Evolutionary conservation across 2,888 invertebrate species (phyloP), one percentile per base, ranked within the genome.

Genomic region (Sphinx pinastri): DNA sequence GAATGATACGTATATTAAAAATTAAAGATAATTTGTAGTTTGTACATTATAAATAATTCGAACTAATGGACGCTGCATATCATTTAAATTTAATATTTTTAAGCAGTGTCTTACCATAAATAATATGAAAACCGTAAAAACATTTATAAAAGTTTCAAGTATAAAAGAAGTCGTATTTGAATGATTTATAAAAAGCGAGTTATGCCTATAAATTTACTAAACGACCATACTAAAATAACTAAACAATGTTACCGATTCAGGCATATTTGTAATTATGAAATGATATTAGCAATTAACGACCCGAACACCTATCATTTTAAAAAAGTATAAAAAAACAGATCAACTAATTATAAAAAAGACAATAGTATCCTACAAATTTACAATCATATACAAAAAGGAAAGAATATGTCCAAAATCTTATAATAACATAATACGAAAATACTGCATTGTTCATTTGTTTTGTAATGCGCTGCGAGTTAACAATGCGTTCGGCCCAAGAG

Each of bases 311-410:
- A 79, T 70, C 75, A 68, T 71, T 73, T 75, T 78, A 85, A 85
- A 85, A 87, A 88, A 84, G 81, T 83, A 84, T 82, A 86, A 84
- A 86, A 87, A 87, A 87, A 38, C 88, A 90, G 84, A 90, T 89
- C 89, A 88, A 88, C 88, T 82, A 87, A 84, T 75, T 77, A 81
- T 81, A 84, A 86, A 78, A n/a, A 49, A 63, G 63, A 84, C 83
- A 63, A 78, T 77, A 88, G 85, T 88, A 88, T 83, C 84, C 88
- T 92, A 93, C 81, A 89, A 90, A 90, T 93, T 85, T 94, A 94
- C 93, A 93, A 85, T 84, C 92, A 92, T 93, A 84, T 93, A 93
- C 92, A 93, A 88, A 91, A 87, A 84, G 84, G 77, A 80, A 83
- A 88, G 91, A 88, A 88, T 84, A 86, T 88, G 86, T 92, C 89